A percentile compares a stretch with the other conserved stretches of the same genome.
These are phyloP conservation scores for Morphnarchus princeps DNA, from an alignment of 2,113 vertebrate species.

Conservation along the genomic window DNA sequence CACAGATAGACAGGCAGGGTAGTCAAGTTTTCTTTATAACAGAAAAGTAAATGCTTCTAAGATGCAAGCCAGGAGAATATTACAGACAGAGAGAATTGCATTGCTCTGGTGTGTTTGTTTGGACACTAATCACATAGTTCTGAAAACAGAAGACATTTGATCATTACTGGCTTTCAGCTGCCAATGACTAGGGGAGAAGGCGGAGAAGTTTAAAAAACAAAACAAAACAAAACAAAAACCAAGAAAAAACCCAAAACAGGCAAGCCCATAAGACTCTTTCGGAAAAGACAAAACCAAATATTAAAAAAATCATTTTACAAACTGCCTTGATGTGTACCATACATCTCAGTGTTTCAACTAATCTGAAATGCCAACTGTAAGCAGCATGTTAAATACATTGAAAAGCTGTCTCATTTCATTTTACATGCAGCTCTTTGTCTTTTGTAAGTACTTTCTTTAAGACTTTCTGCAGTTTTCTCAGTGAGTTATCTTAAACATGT, in stretches of 20 bases:
- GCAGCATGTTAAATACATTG: conserved; percentile 2
- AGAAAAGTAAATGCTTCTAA: neutral
- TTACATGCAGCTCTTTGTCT: neutral
- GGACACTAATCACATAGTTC: neutral
- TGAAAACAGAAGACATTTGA: neutral
- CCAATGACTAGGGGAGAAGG: neutral
- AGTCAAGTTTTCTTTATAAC: neutral
- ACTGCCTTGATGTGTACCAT: neutral
- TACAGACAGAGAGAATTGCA: neutral
- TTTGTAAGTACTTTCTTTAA: neutral
- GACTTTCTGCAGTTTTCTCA: neutral
- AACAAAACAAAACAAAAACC: neutral
- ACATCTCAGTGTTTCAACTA: neutral
- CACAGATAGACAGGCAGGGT: neutral
- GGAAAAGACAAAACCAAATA: neutral
- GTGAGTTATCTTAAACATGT: neutral
- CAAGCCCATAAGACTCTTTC: neutral
- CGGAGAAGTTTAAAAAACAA: neutral
- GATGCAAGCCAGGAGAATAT: neutral
- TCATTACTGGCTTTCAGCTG: neutral
- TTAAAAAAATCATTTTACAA: neutral
- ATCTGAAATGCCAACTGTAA: conserved; percentile 17
- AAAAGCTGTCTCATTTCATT: conserved; percentile 20
- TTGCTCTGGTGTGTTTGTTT: neutral
- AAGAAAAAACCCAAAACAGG: neutral